Evolutionary conservation across 2,797 vertebrate species (phyloP).

Genomic region (Antennarius maculatus): DNA sequence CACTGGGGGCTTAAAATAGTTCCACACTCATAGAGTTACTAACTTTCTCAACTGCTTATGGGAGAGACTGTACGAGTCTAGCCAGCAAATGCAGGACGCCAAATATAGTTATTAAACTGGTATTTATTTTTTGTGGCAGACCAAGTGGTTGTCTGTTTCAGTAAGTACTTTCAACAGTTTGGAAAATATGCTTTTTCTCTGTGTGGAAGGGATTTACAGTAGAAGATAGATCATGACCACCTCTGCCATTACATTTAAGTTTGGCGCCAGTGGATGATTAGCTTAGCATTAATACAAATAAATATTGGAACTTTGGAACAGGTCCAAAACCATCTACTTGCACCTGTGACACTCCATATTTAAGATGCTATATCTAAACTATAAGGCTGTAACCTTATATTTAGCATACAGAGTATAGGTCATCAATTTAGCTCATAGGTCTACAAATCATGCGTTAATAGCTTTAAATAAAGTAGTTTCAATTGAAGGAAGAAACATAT

Average conservation of each 20-base stretch:
- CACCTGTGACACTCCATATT: neutral
- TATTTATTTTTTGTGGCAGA: neutral
- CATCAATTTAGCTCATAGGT: no score
- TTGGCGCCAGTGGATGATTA: neutral
- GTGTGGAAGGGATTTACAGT: no score
- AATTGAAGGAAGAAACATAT: no score
- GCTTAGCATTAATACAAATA: neutral
- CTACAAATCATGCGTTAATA: no score
- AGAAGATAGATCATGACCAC: neutral
- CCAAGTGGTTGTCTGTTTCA: neutral
- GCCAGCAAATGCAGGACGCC: neutral
- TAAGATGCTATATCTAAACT: neutral
- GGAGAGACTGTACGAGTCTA: constrained; percentile 15
- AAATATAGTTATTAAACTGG: neutral
- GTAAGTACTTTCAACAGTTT: no score
- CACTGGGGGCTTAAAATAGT: constrained; percentile 64
- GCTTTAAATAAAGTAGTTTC: no score
- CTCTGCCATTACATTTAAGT: no score
- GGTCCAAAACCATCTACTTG: neutral
- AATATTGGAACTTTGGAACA: neutral
- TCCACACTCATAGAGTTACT: constrained; percentile 32
- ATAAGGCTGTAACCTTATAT: no score
- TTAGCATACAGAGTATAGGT: no score
- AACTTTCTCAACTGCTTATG: constrained; percentile 48
- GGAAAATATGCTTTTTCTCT: no score